A percentile compares a stretch with the other conserved stretches of the same genome.
Evolutionary conservation across 1,140 invertebrate species (phyloP).

Genomic region (Drosophila jambulina): DNA sequence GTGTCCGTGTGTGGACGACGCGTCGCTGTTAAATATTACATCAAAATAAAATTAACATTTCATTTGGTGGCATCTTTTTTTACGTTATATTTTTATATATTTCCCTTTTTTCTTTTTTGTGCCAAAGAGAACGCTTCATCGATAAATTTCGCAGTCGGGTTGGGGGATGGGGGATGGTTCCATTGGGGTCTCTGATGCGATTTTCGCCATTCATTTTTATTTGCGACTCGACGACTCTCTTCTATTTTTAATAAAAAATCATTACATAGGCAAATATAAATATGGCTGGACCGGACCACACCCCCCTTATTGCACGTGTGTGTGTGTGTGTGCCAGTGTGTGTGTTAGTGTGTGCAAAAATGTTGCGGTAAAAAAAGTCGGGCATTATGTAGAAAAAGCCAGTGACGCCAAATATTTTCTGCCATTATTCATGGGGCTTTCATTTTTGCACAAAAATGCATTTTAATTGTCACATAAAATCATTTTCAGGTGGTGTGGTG

Average conservation of each 20-base stretch:
- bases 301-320: conserved; percentile 2
- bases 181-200: conserved; percentile 12
- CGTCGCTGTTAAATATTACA: conserved; percentile 66
- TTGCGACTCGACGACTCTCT: conserved; percentile 20
- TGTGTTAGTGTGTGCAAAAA: conserved; percentile 47
- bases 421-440: conserved; percentile 78
- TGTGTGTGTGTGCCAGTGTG: conserved; percentile 15
- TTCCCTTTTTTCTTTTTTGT: conserved; percentile 9
- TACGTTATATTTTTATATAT: conserved; percentile 5
- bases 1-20: conserved; percentile 24
- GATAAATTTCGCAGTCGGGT: conserved; percentile 65
- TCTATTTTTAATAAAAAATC: conserved; percentile 76
- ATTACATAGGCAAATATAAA: conserved; percentile 79
- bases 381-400: conserved; percentile 75
- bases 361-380: conserved; percentile 72
- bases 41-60: conserved; percentile 80
- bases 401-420: conserved; percentile 77
- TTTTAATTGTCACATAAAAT: conserved; percentile 73
- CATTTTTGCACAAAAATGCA: conserved; percentile 64
- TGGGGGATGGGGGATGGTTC: background rate
- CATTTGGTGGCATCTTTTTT: conserved; percentile 70
- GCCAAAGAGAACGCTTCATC: conserved; percentile 51
- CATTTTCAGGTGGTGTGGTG: conserved; percentile 21
- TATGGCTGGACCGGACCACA: conserved; percentile 30
- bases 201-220: conserved; percentile 39